These are phyloP conservation scores for Apocrypta bakeri DNA, from an alignment of 1,140 invertebrate genomes.

Conservation along the genomic window DNA sequence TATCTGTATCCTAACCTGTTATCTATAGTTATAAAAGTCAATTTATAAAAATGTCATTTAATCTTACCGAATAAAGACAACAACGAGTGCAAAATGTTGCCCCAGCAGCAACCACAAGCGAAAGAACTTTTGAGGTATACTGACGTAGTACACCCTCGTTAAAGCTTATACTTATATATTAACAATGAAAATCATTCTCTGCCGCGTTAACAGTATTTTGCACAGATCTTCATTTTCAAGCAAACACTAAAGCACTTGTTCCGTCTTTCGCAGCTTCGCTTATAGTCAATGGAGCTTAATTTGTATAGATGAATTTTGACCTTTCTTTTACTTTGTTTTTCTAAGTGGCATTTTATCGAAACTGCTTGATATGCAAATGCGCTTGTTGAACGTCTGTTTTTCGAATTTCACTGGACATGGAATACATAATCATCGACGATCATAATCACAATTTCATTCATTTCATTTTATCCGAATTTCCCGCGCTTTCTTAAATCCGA, in stretches of 20 bases:
- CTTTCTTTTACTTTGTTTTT: not conserved
- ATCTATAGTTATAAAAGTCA: not conserved
- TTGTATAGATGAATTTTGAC: not conserved
- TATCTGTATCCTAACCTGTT: not conserved
- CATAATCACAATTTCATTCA: no score
- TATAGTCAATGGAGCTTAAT: not conserved
- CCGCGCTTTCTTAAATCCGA: slow-evolving; percentile 13
- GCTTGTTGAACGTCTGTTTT: not conserved
- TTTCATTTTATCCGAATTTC: not conserved
- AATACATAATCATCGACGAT: not conserved
- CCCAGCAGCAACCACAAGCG: slow-evolving; percentile 9
- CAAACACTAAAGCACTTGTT: no score
- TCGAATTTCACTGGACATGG: not conserved
- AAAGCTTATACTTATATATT: not conserved
- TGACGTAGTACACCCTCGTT: not conserved
- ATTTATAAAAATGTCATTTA: not conserved
- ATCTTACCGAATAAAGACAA: not conserved
- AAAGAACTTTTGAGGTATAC: not conserved
- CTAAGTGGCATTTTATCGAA: not conserved
- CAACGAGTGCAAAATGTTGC: not conserved
- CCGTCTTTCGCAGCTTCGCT: not conserved
- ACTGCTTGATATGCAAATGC: not conserved
- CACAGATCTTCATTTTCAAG: no score
- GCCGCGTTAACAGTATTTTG: not conserved
- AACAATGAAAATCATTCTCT: slow-evolving; percentile 1